phyloP scores from a whole-genome alignment of 1,140 invertebrate genomes.

The Hyposmocoma kahamanoa region DNA sequence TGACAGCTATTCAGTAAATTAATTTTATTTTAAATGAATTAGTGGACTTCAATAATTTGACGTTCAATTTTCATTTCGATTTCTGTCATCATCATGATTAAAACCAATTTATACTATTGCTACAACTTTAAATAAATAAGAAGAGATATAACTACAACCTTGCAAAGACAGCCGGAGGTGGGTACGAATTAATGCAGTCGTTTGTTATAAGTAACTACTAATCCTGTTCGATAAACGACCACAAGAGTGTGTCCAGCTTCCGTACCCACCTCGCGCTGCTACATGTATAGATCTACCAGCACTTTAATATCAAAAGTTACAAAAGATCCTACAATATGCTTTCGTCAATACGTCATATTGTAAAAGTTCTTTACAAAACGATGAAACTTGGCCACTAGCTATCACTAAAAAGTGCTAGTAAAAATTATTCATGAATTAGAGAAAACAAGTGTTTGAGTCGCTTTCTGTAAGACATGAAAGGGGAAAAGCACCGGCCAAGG shows the following conservation, averaged over 20 bases:
- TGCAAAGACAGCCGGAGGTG: constrained; percentile 51
- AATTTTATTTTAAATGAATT: constrained; percentile 36
- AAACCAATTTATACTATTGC: constrained; percentile 54
- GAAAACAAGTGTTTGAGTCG: constrained; percentile 58
- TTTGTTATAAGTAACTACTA: constrained; percentile 10
- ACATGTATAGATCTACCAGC: constrained; percentile 54
- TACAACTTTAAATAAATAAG: constrained; percentile 70
- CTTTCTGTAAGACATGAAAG: constrained; percentile 61
- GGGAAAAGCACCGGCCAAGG: constrained; percentile 61
- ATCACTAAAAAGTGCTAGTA: constrained; percentile 59
- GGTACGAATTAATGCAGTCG: constrained; percentile 66
- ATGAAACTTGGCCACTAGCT: constrained; percentile 44
- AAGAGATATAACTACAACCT: constrained; percentile 65
- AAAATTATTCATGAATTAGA: constrained; percentile 41
- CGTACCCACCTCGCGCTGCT: constrained; percentile 61
- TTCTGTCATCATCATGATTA: constrained; percentile 33
- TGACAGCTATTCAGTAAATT: constrained; percentile 50
- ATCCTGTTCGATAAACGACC: constrained; percentile 19
- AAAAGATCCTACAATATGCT: constrained; percentile 65
- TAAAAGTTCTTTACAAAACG: constrained; percentile 59
- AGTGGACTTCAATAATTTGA: constrained; percentile 40
- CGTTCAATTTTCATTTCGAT: constrained; percentile 23
- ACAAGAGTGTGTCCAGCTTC: constrained; percentile 50
- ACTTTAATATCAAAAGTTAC: constrained; percentile 71
- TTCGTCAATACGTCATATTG: constrained; percentile 45